Evolutionary conservation across 2,113 vertebrate genomes (phyloP).

Genomic region (Zingel zingel): DNA sequence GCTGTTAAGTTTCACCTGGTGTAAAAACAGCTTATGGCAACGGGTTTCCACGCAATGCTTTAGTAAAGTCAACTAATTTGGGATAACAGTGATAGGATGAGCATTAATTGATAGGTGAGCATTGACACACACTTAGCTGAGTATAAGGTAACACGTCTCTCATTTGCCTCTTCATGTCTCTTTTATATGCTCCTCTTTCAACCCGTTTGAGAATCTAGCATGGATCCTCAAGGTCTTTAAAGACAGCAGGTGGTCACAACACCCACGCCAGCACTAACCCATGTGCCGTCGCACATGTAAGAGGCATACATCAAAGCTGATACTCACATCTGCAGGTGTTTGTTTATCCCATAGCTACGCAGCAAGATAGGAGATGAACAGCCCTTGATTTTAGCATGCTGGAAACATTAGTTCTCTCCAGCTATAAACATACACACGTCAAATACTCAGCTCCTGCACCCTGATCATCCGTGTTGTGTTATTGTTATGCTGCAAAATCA

Average conservation of each 20-base stretch:
- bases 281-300: conserved; percentile 38
- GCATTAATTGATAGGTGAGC: conserved; percentile 53
- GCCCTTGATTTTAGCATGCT: conserved; percentile 62
- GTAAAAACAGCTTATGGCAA: too few relatives aligned
- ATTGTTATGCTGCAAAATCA: conserved; percentile 45
- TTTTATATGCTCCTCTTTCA: conserved; percentile 57
- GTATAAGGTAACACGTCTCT: conserved; percentile 30
- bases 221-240: conserved; percentile 63
- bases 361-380: conserved; percentile 50
- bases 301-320: conserved; percentile 66
- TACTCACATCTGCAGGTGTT: conserved; percentile 62
- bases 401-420: conserved; percentile 39
- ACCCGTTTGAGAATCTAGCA: conserved; percentile 39
- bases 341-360: conserved; percentile 54
- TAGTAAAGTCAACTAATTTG: too few relatives aligned
- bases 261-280: conserved; percentile 62
- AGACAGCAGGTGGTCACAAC: conserved; percentile 76
- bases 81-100: background rate
- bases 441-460: conserved; percentile 30
- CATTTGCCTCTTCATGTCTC: conserved; percentile 50
- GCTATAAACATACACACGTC: conserved; percentile 44
- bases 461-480: conserved; percentile 54
- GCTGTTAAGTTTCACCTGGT: too few relatives aligned
- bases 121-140: conserved; percentile 9
- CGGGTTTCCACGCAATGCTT: too few relatives aligned